Evolutionary conservation across 2,113 vertebrate genomes (phyloP).

Genomic region (Psephotus haematonotus): DNA sequence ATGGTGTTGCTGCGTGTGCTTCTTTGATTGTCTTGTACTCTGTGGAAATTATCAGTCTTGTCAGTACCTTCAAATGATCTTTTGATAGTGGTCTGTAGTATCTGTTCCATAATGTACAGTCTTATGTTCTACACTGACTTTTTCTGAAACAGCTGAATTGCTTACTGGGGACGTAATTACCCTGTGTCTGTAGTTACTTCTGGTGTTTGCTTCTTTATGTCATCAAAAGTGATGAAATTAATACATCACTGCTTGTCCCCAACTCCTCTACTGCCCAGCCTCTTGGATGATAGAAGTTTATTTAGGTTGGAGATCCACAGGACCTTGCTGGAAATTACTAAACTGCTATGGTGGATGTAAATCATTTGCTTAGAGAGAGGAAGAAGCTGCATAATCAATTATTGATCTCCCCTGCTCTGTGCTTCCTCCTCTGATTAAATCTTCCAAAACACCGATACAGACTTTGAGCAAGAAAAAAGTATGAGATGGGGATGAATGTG

Average conservation of each 20-base stretch:
- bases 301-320: background rate
- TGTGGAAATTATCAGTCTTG: background rate
- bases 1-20: background rate
- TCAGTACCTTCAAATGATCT: background rate
- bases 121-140: background rate
- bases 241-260: background rate
- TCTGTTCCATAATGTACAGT: background rate
- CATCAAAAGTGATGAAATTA: background rate
- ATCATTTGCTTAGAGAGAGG: background rate
- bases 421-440: constrained; percentile 52
- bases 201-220: background rate
- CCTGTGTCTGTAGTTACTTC: background rate
- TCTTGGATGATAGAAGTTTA: background rate
- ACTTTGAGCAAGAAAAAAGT: background rate
- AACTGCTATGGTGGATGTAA: background rate
- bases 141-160: background rate
- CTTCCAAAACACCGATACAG: constrained; percentile 23
- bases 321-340: background rate
- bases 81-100: background rate
- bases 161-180: background rate
- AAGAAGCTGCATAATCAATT: constrained; percentile 53
- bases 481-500: background rate
- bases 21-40: background rate
- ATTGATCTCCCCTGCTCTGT: constrained; percentile 26
- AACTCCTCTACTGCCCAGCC: background rate